Percentiles rank a stretch among this genome's conserved stretches.
phyloP scores from a whole-genome alignment of 2,113 vertebrate genomes.

The Tursiops truncatus region DNA sequence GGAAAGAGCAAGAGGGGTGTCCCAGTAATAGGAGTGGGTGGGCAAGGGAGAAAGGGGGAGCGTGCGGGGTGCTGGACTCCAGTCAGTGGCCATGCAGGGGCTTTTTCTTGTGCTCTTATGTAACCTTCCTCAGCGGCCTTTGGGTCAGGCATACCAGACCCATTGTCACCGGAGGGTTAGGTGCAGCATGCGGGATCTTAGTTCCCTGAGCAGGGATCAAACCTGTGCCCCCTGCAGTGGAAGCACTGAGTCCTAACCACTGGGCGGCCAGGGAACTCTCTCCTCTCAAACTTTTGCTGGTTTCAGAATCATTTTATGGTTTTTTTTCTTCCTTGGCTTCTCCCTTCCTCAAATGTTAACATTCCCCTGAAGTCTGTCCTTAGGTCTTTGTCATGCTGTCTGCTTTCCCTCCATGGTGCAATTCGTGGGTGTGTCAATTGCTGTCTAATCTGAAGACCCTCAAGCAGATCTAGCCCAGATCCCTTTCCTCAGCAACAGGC shows the following conservation, averaged over 20 bases:
- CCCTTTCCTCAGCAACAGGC: not conserved
- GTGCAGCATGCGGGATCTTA: too few species aligned
- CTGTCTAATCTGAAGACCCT: not conserved
- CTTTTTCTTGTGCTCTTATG: not conserved
- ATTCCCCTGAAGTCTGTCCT: not conserved
- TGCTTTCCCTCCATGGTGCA: not conserved
- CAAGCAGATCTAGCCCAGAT: not conserved
- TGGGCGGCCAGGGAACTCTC: too few species aligned
- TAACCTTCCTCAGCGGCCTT: not conserved
- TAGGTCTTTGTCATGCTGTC: not conserved
- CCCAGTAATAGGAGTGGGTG: not conserved
- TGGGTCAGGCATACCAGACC: not conserved
- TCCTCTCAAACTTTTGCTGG: not conserved
- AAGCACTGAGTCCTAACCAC: too few species aligned
- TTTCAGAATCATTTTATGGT: not conserved
- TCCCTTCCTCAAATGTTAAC: not conserved
- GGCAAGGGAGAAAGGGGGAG: not conserved
- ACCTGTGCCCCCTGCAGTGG: too few species aligned
- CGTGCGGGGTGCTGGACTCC: not conserved
- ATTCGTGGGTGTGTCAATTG: rapidly evolving
- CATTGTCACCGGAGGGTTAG: not conserved
- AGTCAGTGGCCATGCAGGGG: not conserved
- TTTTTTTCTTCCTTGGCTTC: not conserved
- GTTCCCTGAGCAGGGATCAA: too few species aligned
- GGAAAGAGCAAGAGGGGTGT: not conserved